Evolutionary conservation across 2,113 vertebrate genomes (phyloP), one percentile per base, ranked within the genome.

Genomic region (Tachycineta bicolor): DNA sequence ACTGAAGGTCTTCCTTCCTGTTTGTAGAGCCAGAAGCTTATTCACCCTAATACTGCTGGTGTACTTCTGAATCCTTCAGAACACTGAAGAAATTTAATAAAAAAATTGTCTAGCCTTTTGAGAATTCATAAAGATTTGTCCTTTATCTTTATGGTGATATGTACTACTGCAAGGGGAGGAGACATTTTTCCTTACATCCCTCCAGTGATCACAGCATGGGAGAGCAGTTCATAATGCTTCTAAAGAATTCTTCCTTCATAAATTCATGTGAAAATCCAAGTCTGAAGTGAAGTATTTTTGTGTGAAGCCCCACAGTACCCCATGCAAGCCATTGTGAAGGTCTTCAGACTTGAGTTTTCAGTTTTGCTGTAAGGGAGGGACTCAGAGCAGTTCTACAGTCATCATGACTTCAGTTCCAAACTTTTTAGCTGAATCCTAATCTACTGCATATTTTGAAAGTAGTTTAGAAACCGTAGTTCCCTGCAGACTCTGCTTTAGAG

Each of bases 381-480:
- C 53, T 83, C 83, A 14, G 4, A 80, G 60, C 18, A 21, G 70
- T 91, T 93, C 68, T 37, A 53, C 23, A 73, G 39, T 39, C 71
- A 44, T 90, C 56, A 16, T 69, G 28, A 59, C 79, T 62, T 84
- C 64, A 87, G 52, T 87, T 94, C 77, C 62, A 91, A 89, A 81
- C 94, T 75, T 91, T 96, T 89, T 70, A 62, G 50, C 62, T 71
- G 71, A 94, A 86, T 71, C 60, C 34, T 84, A 39, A 87, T 83
- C 85, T 63, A 67, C 62, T 74, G 68, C 26, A 50, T 58, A 69
- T 33, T 33, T 82, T 29, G 23, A 46, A 60, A 89, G 10, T 69
- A 49, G 39, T 62, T 87, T 73, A 82, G 91, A 76, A 95, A 91
- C n/a, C 28, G 9, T 63, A 79, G 49, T 62, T 89, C 67, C 73